A percentile compares a stretch with the other conserved stretches of the same genome.
phyloP scores from a whole-genome alignment of 2,888 invertebrate genomes.

The Graphium colonna region DNA sequence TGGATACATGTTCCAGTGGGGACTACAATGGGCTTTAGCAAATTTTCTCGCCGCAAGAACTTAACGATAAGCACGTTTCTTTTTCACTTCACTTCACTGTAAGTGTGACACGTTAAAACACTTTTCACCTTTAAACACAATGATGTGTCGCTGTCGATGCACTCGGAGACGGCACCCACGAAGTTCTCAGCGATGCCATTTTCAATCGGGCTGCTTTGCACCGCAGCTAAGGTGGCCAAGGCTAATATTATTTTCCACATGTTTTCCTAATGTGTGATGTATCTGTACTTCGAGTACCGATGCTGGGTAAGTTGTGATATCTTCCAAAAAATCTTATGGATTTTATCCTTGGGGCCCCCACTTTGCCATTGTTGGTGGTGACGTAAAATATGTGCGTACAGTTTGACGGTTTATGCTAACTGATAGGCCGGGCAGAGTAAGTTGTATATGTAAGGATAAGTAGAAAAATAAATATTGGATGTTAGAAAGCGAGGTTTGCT shows the following conservation, averaged over 20 bases:
- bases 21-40: no score
- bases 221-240: conserved; percentile 61
- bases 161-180: conserved; percentile 73
- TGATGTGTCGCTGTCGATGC: conserved; percentile 79
- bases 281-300: conserved; percentile 52
- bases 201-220: conserved; percentile 61
- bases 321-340: conserved; percentile 70
- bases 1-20: no score
- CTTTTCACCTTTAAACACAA: conserved; percentile 82
- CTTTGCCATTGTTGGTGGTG: conserved; percentile 54
- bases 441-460: conserved; percentile 66
- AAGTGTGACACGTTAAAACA: conserved; percentile 41
- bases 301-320: conserved; percentile 69
- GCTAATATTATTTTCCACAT: conserved; percentile 64
- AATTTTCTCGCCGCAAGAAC: no score
- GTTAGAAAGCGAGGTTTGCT: conserved; percentile 76
- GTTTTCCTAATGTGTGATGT: conserved; percentile 32
- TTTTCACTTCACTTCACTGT: conserved; percentile 44
- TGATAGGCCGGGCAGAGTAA: conserved; percentile 47
- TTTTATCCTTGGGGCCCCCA: conserved; percentile 74
- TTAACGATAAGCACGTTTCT: background rate
- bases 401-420: conserved; percentile 64
- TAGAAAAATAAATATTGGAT: conserved; percentile 77
- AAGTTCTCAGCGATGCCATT: conserved; percentile 65
- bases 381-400: conserved; percentile 59